Percentiles rank a stretch among this genome's conserved stretches.
Evolutionary conservation across 2,113 vertebrate genomes (phyloP).

Genomic region (Mustela nigripes): DNA sequence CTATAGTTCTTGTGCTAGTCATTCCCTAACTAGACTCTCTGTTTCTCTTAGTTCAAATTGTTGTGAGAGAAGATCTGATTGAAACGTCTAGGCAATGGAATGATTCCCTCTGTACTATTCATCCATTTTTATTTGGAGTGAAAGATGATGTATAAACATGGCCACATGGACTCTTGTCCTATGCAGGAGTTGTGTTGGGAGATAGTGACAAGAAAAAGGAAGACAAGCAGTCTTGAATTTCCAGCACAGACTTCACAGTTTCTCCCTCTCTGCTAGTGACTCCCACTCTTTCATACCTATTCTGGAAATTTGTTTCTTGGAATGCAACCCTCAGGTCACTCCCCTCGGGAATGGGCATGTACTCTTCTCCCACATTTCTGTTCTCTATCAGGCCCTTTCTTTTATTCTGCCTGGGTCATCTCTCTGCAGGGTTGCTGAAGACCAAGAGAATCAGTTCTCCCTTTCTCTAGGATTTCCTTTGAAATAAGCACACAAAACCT

Average conservation of each 20-base stretch:
- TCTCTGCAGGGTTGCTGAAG: not conserved
- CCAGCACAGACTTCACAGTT: not conserved
- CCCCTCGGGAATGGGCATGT: not conserved
- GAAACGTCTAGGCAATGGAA: not conserved
- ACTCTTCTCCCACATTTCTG: not conserved
- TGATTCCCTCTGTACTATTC: not conserved
- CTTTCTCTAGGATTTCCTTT: not conserved
- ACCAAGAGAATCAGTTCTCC: not conserved
- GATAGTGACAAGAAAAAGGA: not conserved
- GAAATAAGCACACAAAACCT: not conserved
- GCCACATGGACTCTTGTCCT: not conserved
- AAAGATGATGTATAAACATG: not conserved
- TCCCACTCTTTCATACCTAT: not conserved
- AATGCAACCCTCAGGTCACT: not conserved
- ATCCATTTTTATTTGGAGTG: not conserved
- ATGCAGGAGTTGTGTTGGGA: not conserved
- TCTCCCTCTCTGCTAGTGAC: not conserved
- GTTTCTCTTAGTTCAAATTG: not conserved
- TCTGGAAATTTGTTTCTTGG: not conserved
- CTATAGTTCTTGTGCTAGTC: not conserved
- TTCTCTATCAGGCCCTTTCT: not conserved
- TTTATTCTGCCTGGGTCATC: not conserved
- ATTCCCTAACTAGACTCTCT: not conserved
- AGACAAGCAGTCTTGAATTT: not conserved
- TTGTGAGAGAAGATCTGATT: not conserved